Conservation (phyloP, 2,888 invertebrate species). For the Dyspetes luteomarginatus region DNA sequence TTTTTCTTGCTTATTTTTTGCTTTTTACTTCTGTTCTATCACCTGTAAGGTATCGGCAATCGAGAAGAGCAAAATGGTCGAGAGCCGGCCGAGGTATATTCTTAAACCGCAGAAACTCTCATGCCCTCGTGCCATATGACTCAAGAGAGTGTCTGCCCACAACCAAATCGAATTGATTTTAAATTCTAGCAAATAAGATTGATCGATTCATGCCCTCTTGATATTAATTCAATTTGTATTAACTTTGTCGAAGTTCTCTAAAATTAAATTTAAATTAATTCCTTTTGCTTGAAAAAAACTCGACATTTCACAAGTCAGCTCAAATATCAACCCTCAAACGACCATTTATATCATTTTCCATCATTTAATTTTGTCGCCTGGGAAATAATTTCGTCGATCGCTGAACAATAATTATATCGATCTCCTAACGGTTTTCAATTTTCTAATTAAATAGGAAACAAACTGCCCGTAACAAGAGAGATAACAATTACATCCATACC, state of each 20-base stretch:
- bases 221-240: too few relatives aligned
- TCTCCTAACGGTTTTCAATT: conserved; percentile 10
- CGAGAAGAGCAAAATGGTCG: conserved; percentile 31
- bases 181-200: too few relatives aligned
- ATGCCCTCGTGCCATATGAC: neutral
- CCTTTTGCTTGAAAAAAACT: too few relatives aligned
- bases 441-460: conserved; percentile 3
- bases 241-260: too few relatives aligned
- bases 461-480: conserved; percentile 45
- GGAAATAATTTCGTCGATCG: neutral
- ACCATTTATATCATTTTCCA: too few relatives aligned
- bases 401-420: conserved; percentile 38
- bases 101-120: conserved; percentile 31
- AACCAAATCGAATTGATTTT: neutral
- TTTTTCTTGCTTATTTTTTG: conserved; percentile 18
- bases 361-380: neutral
- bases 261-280: too few relatives aligned
- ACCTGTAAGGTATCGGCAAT: conserved; percentile 25
- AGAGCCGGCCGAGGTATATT: conserved; percentile 25
- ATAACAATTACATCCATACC: conserved; percentile 42
- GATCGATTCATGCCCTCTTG: too few relatives aligned
- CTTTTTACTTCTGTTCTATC: conserved; percentile 1
- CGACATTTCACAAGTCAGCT: too few relatives aligned
- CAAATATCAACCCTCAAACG: too few relatives aligned
- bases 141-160: neutral